Percentiles rank a stretch among this genome's conserved stretches.
Evolutionary conservation across 2,113 vertebrate genomes (phyloP).

Genomic region (Entelurus aequoreus): DNA sequence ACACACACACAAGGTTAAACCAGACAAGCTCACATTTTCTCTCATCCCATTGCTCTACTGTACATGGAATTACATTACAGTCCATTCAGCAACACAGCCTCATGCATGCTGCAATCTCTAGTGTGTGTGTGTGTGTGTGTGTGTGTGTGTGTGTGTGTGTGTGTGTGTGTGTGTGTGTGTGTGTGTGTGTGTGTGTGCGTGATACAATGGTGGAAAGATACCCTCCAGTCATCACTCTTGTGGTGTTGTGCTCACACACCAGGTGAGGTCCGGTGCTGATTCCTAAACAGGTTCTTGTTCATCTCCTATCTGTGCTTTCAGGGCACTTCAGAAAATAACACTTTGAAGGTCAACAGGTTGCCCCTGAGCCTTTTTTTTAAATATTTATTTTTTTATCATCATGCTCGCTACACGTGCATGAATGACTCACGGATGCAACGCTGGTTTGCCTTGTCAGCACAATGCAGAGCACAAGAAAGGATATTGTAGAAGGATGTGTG

Average conservation of each 20-base stretch:
- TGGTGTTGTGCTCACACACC: conserved; percentile 2
- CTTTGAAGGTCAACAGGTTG: conserved; percentile 34
- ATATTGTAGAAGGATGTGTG: no score
- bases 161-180: no score
- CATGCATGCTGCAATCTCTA: conserved; percentile 39
- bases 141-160: neutral
- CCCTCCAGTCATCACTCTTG: conserved; percentile 31
- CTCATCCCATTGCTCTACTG: conserved; percentile 29
- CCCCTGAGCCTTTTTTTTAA: neutral
- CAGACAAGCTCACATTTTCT: conserved; percentile 42
- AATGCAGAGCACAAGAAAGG: no score
- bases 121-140: conserved; percentile 14
- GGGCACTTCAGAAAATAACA: conserved; percentile 8
- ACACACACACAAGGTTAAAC: conserved; percentile 49
- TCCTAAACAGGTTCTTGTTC: conserved; percentile 2
- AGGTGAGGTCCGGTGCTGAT: conserved; percentile 8
- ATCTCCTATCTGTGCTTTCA: conserved; percentile 16
- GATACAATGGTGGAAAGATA: conserved; percentile 11
- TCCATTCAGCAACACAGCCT: conserved; percentile 48
- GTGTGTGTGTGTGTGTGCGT: no score
- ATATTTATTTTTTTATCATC: neutral
- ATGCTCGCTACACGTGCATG: conserved; percentile 17
- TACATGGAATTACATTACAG: conserved; percentile 53
- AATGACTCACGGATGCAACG: conserved; percentile 23
- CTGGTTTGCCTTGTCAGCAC: conserved; percentile 24